Evolutionary conservation across 1,140 invertebrate genomes (phyloP).

Genomic region (Lineus longissimus): DNA sequence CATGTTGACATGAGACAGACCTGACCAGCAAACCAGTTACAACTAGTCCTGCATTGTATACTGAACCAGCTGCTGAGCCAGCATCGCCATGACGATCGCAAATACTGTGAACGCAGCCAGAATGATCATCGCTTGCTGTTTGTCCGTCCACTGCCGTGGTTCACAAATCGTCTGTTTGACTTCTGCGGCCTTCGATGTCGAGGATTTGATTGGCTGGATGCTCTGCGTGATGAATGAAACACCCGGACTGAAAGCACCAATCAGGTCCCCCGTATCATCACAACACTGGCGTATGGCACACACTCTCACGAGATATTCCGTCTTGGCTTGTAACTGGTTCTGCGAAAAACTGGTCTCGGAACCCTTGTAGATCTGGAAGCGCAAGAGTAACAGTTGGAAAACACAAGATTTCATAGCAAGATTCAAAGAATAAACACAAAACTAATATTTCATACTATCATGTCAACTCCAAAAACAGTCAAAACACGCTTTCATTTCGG

Average conservation of each 20-base stretch:
- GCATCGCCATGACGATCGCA: constrained; percentile 63
- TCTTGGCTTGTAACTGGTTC: constrained; percentile 65
- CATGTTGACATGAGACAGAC: no score
- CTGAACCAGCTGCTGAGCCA: constrained; percentile 55
- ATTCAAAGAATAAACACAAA: no score
- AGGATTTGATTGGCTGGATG: constrained; percentile 30
- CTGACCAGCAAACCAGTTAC: no score
- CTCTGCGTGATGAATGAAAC: constrained; percentile 58
- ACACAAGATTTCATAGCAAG: constrained; percentile 22
- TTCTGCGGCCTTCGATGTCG: background rate
- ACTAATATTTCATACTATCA: no score
- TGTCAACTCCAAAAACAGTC: background rate
- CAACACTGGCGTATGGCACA: constrained; percentile 65
- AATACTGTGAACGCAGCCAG: constrained; percentile 62
- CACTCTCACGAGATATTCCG: constrained; percentile 70
- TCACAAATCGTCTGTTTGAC: constrained; percentile 25
- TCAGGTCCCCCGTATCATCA: constrained; percentile 55
- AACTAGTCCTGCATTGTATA: no score
- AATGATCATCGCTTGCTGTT: constrained; percentile 64
- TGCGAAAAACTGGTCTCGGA: constrained; percentile 63
- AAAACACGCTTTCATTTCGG: background rate
- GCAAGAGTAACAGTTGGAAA: constrained; percentile 13
- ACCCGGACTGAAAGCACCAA: constrained; percentile 65
- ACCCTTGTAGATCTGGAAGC: constrained; percentile 68
- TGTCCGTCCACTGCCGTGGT: constrained; percentile 60